A percentile compares a stretch with the other conserved stretches of the same genome.
These are phyloP conservation scores for Papilio elwesi DNA, from an alignment of 2,888 invertebrate genomes.

Conservation along the genomic window DNA sequence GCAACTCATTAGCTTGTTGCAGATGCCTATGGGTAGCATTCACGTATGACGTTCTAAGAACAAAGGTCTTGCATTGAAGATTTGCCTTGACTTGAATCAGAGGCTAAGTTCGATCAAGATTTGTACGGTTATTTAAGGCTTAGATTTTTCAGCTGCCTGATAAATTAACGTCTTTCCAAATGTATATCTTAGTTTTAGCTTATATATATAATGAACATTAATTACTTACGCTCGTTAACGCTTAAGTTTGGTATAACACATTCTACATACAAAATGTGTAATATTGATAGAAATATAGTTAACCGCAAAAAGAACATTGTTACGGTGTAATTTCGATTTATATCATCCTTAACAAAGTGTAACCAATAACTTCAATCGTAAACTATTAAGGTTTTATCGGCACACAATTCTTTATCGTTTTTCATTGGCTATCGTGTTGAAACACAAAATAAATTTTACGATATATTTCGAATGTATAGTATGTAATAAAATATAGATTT, in stretches of 20 bases:
- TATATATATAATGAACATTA: background rate
- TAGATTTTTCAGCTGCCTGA: background rate
- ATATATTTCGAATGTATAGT: constrained; percentile 2
- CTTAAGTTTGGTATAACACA: constrained; percentile 60
- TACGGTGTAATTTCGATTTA: constrained; percentile 15
- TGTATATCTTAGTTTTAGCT: background rate
- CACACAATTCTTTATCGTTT: constrained; percentile 23
- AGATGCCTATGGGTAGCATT: no score
- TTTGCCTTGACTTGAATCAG: no score
- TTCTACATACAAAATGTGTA: constrained; percentile 47
- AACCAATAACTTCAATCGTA: constrained; percentile 32
- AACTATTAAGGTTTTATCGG: constrained; percentile 30
- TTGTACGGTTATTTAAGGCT: no score
- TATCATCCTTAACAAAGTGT: constrained; percentile 20
- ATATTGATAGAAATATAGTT: constrained; percentile 25
- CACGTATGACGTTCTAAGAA: no score
- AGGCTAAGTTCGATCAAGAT: no score
- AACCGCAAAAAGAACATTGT: constrained; percentile 28
- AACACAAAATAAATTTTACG: background rate
- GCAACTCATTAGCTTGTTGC: no score
- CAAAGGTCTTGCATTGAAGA: no score
- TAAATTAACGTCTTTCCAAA: background rate
- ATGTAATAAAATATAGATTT: constrained; percentile 2
- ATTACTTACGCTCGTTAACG: constrained; percentile 64
- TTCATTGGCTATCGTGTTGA: constrained; percentile 26